Evolutionary conservation across 1,140 invertebrate species (phyloP), one percentile per base, ranked within the genome.

Genomic region (Drosophila tani): DNA sequence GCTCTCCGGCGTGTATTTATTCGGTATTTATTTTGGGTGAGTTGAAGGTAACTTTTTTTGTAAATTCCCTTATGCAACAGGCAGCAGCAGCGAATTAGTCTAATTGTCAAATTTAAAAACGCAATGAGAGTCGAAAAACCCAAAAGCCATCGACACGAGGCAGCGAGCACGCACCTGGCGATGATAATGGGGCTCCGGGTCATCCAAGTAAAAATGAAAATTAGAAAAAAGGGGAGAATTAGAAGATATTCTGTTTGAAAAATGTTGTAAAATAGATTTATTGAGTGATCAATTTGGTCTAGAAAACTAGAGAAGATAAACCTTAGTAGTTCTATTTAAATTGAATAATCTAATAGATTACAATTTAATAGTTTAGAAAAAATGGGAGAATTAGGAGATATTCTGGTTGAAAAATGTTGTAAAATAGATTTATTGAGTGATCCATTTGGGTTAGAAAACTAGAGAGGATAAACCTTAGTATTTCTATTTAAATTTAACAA

Each of bases 101-200:
- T 84, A 90, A 88, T 88, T 88, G 84, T 81, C 67, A 69, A 86
- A 83, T 87, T 86, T 80, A 57, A 80, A 85, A 87, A 80, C 67
- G 71, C 67, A 78, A 84, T 88, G 69, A 69, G 50, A 66, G 38
- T 19, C 24, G 47, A 43, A 47, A 66, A 63, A 21, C 9, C 29
- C 43, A 17, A 40, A 55, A 47, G 56, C 57, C 38, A 57, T 70
- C 69, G 80, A 82, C 75, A 82, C 82, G 76, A 71, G 65, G 58
- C 82, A 65, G 47, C 79, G 75, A 82, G 65, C 82, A 86, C 83
- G 76, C 80, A 87, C 43, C 71, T 87, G 84, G 80, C 83, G 80
- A 75, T 87, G 80, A 88, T 87, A 87, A 87, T 88, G 68, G 51
- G 35, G 53, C 32, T 29, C 24, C 24, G 8, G 14, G 3, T 2